Evolutionary conservation across 92 coral and sea anemone genomes (phyloP).

Genomic region (Isaurus tuberculatus): DNA sequence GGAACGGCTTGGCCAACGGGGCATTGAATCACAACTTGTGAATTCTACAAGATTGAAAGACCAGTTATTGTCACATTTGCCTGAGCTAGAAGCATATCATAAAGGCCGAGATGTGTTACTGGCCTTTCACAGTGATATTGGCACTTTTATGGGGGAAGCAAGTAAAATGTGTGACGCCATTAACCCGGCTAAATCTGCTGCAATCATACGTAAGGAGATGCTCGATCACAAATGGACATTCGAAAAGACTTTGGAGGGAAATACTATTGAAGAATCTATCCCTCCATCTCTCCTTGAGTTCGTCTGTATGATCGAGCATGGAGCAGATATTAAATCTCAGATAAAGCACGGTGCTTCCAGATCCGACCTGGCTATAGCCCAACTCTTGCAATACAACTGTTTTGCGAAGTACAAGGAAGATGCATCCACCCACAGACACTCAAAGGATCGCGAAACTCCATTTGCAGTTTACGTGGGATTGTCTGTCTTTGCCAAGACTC

Average conservation of each 20-base stretch:
- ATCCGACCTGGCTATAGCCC: slow-evolving; percentile 55
- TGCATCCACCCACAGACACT: slow-evolving; percentile 52
- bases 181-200: slow-evolving; percentile 1
- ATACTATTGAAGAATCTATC: slow-evolving; percentile 49
- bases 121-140: slow-evolving; percentile 53
- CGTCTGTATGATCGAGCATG: slow-evolving; percentile 61
- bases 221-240: background rate
- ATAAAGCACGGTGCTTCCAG: slow-evolving; percentile 47
- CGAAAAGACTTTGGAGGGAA: background rate
- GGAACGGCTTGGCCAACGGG: background rate
- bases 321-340: slow-evolving; percentile 60
- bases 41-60: slow-evolving; percentile 71
- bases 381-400: slow-evolving; percentile 57
- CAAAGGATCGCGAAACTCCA: slow-evolving; percentile 61
- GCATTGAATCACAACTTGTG: background rate
- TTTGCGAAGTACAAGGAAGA: slow-evolving; percentile 46
- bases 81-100: slow-evolving; percentile 58
- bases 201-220: background rate
- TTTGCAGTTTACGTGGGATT: slow-evolving; percentile 53
- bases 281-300: slow-evolving; percentile 60
- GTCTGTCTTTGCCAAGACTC: slow-evolving; percentile 1
- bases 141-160: slow-evolving; percentile 39
- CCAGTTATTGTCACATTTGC: slow-evolving; percentile 51
- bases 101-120: slow-evolving; percentile 60
- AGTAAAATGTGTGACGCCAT: slow-evolving; percentile 50